A percentile compares a stretch with the other conserved stretches of the same genome.
Conservation (phyloP, 2,113 vertebrate genomes). For the Grallaria varia region DNA sequence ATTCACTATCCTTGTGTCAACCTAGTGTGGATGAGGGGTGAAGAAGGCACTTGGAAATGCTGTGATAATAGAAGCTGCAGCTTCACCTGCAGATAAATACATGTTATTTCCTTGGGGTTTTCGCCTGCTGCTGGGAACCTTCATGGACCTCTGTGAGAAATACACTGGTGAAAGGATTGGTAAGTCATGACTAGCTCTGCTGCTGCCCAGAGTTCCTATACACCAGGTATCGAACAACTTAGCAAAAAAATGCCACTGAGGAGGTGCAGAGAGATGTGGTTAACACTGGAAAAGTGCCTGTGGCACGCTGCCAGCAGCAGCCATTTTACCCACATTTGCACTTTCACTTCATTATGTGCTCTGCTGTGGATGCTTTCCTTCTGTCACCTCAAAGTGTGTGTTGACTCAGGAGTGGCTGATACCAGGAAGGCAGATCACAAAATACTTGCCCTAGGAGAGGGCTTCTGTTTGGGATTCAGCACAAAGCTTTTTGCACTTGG, state of each 20-base stretch:
- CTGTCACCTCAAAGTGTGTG: not conserved
- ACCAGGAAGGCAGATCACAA: not conserved
- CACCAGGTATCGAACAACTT: not conserved
- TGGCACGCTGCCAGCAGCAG: not conserved
- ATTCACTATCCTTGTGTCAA: not conserved
- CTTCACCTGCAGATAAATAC: not conserved
- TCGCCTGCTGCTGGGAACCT: not conserved
- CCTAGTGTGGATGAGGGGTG: not conserved
- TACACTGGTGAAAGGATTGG: not conserved
- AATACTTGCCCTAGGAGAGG: not conserved
- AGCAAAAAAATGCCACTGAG: not conserved
- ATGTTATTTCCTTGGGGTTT: not conserved
- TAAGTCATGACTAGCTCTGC: not conserved
- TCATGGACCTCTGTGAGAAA: not conserved
- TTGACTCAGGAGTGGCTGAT: not conserved
- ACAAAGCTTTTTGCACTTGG: not conserved
- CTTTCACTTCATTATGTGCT: not conserved
- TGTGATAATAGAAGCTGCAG: not conserved
- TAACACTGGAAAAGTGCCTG: not conserved
- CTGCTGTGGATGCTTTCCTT: not conserved
- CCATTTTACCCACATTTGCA: not conserved
- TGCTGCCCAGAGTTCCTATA: rapidly evolving
- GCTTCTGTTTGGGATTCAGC: not conserved
- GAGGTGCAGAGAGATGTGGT: not conserved
- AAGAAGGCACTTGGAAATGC: not conserved